These are phyloP conservation scores for Lutraria lutraria DNA, from an alignment of 2,888 invertebrate genomes.

Conservation along the genomic window DNA sequence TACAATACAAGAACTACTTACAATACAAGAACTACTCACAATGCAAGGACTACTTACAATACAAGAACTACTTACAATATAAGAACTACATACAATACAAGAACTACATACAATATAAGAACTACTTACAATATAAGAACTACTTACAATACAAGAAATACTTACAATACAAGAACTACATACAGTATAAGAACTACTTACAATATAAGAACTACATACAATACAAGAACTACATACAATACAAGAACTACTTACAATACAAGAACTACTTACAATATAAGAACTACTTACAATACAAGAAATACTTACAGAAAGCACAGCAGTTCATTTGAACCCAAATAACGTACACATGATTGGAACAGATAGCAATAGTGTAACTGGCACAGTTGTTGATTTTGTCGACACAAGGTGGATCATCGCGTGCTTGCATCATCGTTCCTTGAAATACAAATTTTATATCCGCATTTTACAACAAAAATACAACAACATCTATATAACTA, in stretches of 20 bases:
- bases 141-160: no score
- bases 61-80: no score
- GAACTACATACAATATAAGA: no score
- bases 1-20: no score
- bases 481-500: no score
- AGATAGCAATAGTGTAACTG: slow-evolving; percentile 66
- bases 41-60: no score
- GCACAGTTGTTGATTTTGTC: slow-evolving; percentile 71
- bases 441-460: background rate
- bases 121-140: no score
- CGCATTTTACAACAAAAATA: background rate
- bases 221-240: background rate
- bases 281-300: background rate
- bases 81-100: no score
- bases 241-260: no score
- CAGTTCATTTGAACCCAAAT: slow-evolving; percentile 77
- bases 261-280: no score
- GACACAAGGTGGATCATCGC: slow-evolving; percentile 53
- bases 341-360: slow-evolving; percentile 64
- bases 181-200: background rate
- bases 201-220: background rate
- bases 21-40: no score
- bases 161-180: background rate
- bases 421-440: slow-evolving; percentile 19
- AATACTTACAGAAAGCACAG: slow-evolving; percentile 69